phyloP scores from a whole-genome alignment of 2,888 invertebrate genomes.

The Gymnocheta viridis region DNA sequence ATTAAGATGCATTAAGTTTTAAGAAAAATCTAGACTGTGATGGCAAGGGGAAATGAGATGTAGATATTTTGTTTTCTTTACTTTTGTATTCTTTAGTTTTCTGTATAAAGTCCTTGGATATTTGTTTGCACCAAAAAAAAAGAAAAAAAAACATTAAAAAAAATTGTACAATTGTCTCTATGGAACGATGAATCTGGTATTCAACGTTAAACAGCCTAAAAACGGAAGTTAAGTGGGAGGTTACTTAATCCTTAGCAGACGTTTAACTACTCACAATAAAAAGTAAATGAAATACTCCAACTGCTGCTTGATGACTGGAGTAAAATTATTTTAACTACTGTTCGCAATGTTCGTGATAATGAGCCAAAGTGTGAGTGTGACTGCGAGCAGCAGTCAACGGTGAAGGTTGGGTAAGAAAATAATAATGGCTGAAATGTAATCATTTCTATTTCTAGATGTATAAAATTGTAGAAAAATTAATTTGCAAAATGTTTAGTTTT shows the following conservation, averaged over 20 bases:
- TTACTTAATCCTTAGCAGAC: conserved; percentile 66
- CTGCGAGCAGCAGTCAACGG: background rate
- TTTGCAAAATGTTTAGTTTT: conserved; percentile 43
- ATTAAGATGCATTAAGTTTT: conserved; percentile 67
- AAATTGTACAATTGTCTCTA: conserved; percentile 37
- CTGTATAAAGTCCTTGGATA: conserved; percentile 7
- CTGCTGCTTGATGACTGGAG: conserved; percentile 9
- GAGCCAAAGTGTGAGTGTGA: conserved; percentile 25
- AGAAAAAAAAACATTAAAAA: background rate
- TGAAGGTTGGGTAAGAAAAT: conserved; percentile 21
- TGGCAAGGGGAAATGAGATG: conserved; percentile 30
- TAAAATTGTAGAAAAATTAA: conserved; percentile 40
- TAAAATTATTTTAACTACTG: conserved; percentile 30
- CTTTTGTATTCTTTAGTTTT: conserved; percentile 25
- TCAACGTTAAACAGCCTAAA: conserved; percentile 65
- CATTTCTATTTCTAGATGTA: conserved; percentile 30
- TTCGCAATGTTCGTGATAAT: conserved; percentile 36
- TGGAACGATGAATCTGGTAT: conserved; percentile 33
- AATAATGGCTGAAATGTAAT: conserved; percentile 32
- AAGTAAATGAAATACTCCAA: conserved; percentile 12
- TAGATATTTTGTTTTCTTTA: conserved; percentile 34
- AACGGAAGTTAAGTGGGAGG: conserved; percentile 68
- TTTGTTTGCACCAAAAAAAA: conserved; percentile 1
- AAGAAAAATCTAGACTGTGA: conserved; percentile 1
- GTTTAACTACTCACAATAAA: conserved; percentile 54